These are phyloP conservation scores for Corbicula japonica DNA, from an alignment of 2,888 invertebrate genomes.

Conservation along the genomic window DNA sequence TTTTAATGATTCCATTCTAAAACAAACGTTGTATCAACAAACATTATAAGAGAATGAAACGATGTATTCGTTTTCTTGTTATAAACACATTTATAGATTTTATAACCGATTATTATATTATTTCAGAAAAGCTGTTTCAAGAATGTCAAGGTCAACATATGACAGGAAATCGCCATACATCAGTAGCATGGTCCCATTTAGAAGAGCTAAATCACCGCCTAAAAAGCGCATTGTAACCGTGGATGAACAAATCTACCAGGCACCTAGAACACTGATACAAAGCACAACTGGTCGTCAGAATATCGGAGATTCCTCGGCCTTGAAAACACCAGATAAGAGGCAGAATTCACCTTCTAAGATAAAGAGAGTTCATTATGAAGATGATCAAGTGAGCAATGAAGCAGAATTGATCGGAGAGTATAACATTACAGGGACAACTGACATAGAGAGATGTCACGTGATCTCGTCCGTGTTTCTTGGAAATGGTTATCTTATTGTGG, in stretches of 20 bases:
- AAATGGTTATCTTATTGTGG: slow-evolving; percentile 38
- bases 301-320: background rate
- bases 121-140: slow-evolving; percentile 13
- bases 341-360: slow-evolving; percentile 1
- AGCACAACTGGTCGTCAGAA: slow-evolving; percentile 38
- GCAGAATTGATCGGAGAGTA: slow-evolving; percentile 48
- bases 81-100: too few species aligned
- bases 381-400: slow-evolving; percentile 20
- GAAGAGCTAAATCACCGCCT: background rate
- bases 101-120: too few species aligned
- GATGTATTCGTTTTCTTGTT: too few species aligned
- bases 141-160: slow-evolving; percentile 14
- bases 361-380: slow-evolving; percentile 40
- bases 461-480: slow-evolving; percentile 34
- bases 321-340: slow-evolving; percentile 1
- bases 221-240: slow-evolving; percentile 9
- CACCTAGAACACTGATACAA: slow-evolving; percentile 40
- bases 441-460: slow-evolving; percentile 38
- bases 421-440: slow-evolving; percentile 22
- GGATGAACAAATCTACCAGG: slow-evolving; percentile 19
- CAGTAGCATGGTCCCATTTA: background rate
- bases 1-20: too few species aligned
- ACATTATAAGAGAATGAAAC: too few species aligned
- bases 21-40: too few species aligned
- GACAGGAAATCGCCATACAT: slow-evolving; percentile 21